These are phyloP conservation scores for Cyprinodon brontotheroides DNA, from an alignment of 2,113 vertebrate genomes.

Conservation along the genomic window DNA sequence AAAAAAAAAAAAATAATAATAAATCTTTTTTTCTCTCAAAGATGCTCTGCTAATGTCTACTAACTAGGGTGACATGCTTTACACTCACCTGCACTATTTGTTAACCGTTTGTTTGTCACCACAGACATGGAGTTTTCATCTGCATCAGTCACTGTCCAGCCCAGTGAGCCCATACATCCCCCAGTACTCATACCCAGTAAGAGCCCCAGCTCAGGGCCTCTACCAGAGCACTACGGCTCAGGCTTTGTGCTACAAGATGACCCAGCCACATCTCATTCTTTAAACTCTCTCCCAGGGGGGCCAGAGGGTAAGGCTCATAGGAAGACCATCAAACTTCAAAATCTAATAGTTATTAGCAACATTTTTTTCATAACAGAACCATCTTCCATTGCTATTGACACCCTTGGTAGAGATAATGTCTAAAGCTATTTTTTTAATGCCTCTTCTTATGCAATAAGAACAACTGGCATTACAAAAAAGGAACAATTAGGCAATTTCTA, in stretches of 20 bases:
- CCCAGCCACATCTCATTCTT: conserved; percentile 94
- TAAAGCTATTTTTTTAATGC: background rate
- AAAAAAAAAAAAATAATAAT: background rate
- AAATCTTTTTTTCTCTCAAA: conserved; percentile 15
- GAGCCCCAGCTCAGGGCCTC: conserved; percentile 79
- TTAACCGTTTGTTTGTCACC: conserved; percentile 97
- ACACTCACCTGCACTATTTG: conserved; percentile 69
- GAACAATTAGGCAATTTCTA: too few species aligned
- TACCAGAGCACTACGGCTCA: conserved; percentile 94
- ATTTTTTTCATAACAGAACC: conserved; percentile 9
- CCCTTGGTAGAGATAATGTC: background rate
- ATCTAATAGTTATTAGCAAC: conserved; percentile 70
- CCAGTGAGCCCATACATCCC: conserved; percentile 93
- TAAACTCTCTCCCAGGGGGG: conserved; percentile 95
- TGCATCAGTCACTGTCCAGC: conserved; percentile 90
- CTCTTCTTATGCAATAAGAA: background rate
- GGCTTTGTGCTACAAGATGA: conserved; percentile 95
- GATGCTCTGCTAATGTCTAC: conserved; percentile 50
- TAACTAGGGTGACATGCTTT: conserved; percentile 69
- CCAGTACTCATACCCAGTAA: conserved; percentile 95
- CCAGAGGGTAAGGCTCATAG: conserved; percentile 96
- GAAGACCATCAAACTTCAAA: conserved; percentile 83
- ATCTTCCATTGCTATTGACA: background rate
- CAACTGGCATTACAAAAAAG: too few species aligned
- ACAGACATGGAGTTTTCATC: conserved; percentile 97